A percentile compares a stretch with the other conserved stretches of the same genome.
phyloP scores from a whole-genome alignment of 2,888 invertebrate species.

The Argyresthia goedartella region DNA sequence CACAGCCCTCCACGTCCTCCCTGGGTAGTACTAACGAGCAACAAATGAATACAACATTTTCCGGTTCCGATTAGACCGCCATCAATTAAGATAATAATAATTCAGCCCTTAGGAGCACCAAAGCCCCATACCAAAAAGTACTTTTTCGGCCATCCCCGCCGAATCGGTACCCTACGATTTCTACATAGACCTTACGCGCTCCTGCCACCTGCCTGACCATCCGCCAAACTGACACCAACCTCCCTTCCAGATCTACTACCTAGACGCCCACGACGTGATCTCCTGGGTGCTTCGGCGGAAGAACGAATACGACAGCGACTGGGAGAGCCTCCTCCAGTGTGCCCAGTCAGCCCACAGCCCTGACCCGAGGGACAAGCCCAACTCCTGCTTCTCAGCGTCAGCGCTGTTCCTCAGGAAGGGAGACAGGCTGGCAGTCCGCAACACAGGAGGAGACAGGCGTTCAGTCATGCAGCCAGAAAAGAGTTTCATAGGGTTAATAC shows the following conservation, averaged over 20 bases:
- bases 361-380: constrained; percentile 70
- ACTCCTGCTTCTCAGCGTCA: constrained; percentile 82
- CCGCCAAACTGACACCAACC: neutral
- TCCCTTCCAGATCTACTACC: constrained; percentile 77
- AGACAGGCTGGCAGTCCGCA: constrained; percentile 77
- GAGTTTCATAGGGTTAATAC: constrained; percentile 87
- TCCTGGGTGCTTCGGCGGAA: constrained; percentile 80
- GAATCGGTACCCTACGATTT: too few species aligned
- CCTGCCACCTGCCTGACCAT: too few species aligned
- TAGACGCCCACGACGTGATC: constrained; percentile 82
- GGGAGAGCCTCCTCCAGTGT: constrained; percentile 78
- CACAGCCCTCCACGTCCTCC: too few species aligned
- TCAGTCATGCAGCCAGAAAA: constrained; percentile 81
- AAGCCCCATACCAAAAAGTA: too few species aligned
- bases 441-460: constrained; percentile 76
- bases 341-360: constrained; percentile 75
- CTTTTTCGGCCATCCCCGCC: too few species aligned
- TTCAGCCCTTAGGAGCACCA: too few species aligned
- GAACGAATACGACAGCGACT: constrained; percentile 57
- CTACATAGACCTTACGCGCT: too few species aligned
- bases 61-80: too few species aligned
- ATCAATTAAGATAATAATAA: too few species aligned
- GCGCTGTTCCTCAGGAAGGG: constrained; percentile 73
- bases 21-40: too few species aligned
- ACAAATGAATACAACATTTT: too few species aligned